Evolutionary conservation across 2,797 vertebrate species (phyloP), one percentile per base, ranked within the genome.

Genomic region (Paguma larvata): DNA sequence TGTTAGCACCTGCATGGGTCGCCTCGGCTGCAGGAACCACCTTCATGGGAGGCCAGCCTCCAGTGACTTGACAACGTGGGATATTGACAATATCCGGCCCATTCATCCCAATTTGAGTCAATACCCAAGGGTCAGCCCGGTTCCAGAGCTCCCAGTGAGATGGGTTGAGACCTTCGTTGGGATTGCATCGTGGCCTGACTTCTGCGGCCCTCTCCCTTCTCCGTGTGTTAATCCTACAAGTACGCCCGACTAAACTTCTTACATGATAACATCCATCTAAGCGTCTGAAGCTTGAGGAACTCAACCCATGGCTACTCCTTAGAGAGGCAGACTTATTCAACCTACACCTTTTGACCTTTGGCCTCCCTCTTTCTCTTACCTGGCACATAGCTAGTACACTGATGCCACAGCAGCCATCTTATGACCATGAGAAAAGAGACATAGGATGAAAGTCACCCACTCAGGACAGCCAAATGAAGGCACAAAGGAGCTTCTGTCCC

Each of bases 371-470:
- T 56, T 85, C 87, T 83, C 68, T 30, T 92, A 44, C 65, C 14
- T 84, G 77, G 14, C 32, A 63, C n/a, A 86, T 11, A 92, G 53
- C 82, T 70, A n/a, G 21, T 75, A 67, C 53, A 44, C 5, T 21
- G 38, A 88, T 21, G 67, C 21, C 15, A 91, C 14, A 95, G 78
- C 19, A 89, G 59, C 41, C 83, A 51, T 89, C 46, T 88, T 73
- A 44, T 70, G 85, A 91, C 85, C 51, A 62, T 68, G 38, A 93
- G 82, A 51, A 18, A 27, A 79, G 80, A 95, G 85, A 16, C 30
- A 16, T 75, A 51, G 25, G 41, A 75, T 38, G 32, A 72, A 93
- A 70, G 38, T 16, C 56, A 53, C 38, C 38, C 68, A 44, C 18
- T 91, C 13, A 30, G 41, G 46, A 88, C 18, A 72, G 30, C 30